phyloP scores from a whole-genome alignment of 2,797 vertebrate genomes.

The Pelobates cultripes region DNA sequence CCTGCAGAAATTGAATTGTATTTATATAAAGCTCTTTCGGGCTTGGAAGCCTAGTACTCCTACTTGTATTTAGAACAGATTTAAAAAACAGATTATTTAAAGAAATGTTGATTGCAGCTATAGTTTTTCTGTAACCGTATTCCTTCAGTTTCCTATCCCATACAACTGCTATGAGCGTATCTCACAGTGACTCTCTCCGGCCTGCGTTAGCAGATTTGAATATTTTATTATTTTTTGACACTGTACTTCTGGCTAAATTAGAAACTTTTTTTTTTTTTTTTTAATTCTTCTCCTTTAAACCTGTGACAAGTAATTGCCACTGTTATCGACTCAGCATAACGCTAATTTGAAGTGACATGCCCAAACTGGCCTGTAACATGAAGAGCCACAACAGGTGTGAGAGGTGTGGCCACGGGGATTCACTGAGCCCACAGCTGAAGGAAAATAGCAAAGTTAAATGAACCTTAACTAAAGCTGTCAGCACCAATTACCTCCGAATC shows the following conservation, averaged over 20 bases:
- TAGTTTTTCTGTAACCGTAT: constrained; percentile 23
- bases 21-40: too few species aligned
- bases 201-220: constrained; percentile 76
- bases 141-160: constrained; percentile 61
- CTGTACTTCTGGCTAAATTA: constrained; percentile 78
- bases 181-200: constrained; percentile 55
- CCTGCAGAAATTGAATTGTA: too few species aligned
- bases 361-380: constrained; percentile 77
- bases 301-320: constrained; percentile 83
- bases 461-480: constrained; percentile 95
- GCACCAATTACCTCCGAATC: constrained; percentile 94
- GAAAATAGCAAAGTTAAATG: constrained; percentile 83
- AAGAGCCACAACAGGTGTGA: constrained; percentile 86
- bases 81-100: too few species aligned
- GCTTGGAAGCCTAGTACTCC: too few species aligned
- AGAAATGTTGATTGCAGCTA: too few species aligned
- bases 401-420: constrained; percentile 77
- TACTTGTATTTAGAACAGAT: too few species aligned
- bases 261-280: constrained; percentile 79
- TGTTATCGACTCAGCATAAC: constrained; percentile 70
- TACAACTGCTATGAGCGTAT: neutral
- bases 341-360: constrained; percentile 81
- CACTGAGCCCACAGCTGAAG: constrained; percentile 80
- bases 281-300: constrained; percentile 63
- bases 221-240: constrained; percentile 69